These are phyloP conservation scores for Dendroctonus ponderosae DNA, from an alignment of 1,140 invertebrate species.

Conservation along the genomic window DNA sequence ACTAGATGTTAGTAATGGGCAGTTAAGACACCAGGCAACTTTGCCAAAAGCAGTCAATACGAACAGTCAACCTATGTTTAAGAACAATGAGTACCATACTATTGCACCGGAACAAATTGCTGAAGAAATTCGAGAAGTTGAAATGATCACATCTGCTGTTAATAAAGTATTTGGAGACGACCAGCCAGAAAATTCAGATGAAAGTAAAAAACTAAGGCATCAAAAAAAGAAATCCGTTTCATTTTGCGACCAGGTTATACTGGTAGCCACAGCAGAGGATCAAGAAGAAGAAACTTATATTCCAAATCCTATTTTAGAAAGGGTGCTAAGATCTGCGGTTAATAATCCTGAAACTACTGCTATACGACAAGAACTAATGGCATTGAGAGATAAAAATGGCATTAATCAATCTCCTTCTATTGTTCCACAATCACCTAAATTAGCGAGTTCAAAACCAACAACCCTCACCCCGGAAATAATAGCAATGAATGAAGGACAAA, in stretches of 20 bases:
- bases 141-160: constrained; percentile 55
- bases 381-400: constrained; percentile 51
- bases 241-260: constrained; percentile 89
- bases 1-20: no score
- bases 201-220: constrained; percentile 45
- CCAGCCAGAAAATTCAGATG: constrained; percentile 15
- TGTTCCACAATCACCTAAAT: background rate
- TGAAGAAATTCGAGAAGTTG: constrained; percentile 57
- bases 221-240: constrained; percentile 89
- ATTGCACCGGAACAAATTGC: constrained; percentile 50
- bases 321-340: constrained; percentile 78
- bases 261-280: constrained; percentile 88
- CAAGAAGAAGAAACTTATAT: constrained; percentile 87
- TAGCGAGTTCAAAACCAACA: background rate
- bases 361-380: constrained; percentile 54
- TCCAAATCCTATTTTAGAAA: constrained; percentile 85
- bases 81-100: constrained; percentile 12
- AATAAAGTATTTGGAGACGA: constrained; percentile 50
- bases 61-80: background rate
- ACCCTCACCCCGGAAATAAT: background rate
- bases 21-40: constrained; percentile 37
- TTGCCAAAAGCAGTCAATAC: background rate
- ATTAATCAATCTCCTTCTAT: background rate
- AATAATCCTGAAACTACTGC: constrained; percentile 67
- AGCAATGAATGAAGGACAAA: constrained; percentile 15